Conservation (phyloP, 2,113 vertebrate genomes). For the Danio rerio region DNA sequence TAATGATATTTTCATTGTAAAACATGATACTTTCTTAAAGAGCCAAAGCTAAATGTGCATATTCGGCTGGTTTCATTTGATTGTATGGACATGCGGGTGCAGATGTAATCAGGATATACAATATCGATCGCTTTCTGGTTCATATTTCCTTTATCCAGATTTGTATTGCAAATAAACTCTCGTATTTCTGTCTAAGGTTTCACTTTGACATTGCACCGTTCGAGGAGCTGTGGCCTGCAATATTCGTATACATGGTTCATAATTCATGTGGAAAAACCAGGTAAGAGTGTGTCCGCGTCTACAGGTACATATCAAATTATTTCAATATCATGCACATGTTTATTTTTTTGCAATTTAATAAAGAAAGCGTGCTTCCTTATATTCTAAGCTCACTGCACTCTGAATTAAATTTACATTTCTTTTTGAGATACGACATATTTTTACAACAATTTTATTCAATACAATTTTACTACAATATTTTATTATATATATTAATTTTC, state of each 20-base stretch:
- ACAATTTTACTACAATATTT: too few species aligned
- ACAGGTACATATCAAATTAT: too few species aligned
- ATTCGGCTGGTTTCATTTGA: background rate
- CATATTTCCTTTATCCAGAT: background rate
- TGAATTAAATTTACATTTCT: too few species aligned
- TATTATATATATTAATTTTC: too few species aligned
- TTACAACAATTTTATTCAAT: too few species aligned
- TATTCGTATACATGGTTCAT: slow-evolving; percentile 97
- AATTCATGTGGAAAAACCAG: slow-evolving; percentile 92
- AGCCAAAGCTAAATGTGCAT: background rate
- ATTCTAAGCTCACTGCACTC: too few species aligned
- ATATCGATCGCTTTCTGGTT: background rate
- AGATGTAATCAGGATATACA: background rate
- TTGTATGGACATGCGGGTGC: background rate
- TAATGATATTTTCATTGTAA: background rate
- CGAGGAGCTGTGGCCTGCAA: slow-evolving; percentile 96
- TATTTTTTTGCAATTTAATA: too few species aligned
- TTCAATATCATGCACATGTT: too few species aligned
- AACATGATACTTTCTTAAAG: background rate
- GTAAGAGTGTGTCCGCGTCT: slow-evolving; percentile 73
- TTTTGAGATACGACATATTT: too few species aligned
- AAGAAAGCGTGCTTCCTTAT: too few species aligned
- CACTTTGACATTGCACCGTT: slow-evolving; percentile 96
- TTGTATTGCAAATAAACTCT: slow-evolving; percentile 2
- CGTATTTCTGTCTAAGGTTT: slow-evolving; percentile 77